Base-by-base conservation (phyloP, 2,888 invertebrate species). In the Philereme transversata region DNA sequence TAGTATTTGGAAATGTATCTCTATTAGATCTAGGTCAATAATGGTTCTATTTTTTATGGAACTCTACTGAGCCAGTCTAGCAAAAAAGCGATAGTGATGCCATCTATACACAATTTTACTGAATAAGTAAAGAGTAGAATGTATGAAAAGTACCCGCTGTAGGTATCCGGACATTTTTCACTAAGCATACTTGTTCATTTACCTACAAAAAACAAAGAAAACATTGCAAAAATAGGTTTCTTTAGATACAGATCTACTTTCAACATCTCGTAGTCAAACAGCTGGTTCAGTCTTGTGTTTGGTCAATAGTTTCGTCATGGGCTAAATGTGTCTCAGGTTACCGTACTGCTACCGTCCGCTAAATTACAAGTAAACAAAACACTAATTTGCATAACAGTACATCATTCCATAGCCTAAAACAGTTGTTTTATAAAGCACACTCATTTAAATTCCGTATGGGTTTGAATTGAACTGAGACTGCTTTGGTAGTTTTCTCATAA, bases 311-410 rank as follows among this genome's bases (percentile, higher is more conserved):
- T 71, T 74, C 36, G 47, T 48, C n/a, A n/a, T n/a, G n/a, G n/a
- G n/a, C 51, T 44, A 58, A 64, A 67, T 64, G 71, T 68, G 69
- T 74, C 74, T 73, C 68, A 67, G 47, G 47, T 62, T 33, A 48
- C 53, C 40, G 41, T 69, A 68, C 69, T 68, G 73, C 72, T 67
- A 74, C 76, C 64, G 69, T 67, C 68, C 70, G 78, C 78, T 82
- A 81, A 84, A 75, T 79, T 82, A 74, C 69, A 70, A 67, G 82
- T 85, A 88, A 87, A 88, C 82, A 86, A 79, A 83, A 79, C 79
- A 73, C 66, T 72, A 76, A 82, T 86, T 81, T 78, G 75, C 78
- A 80, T 85, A 81, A 75, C 78, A 80, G 78, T 78, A 76, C 65
- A 72, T 71, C 65, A 68, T 73, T 74, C 69, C 65, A 50, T 73